A percentile compares a stretch with the other conserved stretches of the same genome.
phyloP scores from a whole-genome alignment of 2,888 invertebrate species.

The Spilosoma lubricipeda region DNA sequence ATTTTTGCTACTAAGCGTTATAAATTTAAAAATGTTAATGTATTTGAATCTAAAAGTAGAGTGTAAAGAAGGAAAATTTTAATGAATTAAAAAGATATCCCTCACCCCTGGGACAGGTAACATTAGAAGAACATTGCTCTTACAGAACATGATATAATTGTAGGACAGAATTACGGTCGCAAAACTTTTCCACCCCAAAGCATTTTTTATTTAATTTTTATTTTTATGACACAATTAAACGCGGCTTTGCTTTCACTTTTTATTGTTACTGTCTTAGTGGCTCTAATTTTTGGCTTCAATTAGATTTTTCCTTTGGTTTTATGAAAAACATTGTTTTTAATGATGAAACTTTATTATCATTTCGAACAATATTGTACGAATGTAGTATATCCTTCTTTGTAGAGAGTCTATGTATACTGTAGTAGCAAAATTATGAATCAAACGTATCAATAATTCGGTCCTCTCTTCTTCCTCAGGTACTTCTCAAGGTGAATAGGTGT shows the following conservation, averaged over 20 bases:
- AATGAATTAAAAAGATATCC: slow-evolving; percentile 49
- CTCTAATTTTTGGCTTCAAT: slow-evolving; percentile 85
- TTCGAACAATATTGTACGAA: slow-evolving; percentile 42
- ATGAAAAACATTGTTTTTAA: slow-evolving; percentile 82
- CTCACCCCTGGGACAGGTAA: slow-evolving; percentile 73
- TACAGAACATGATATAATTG: slow-evolving; percentile 79
- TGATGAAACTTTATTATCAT: slow-evolving; percentile 62
- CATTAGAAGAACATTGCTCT: slow-evolving; percentile 67
- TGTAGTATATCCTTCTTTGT: slow-evolving; percentile 38
- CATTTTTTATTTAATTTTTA: slow-evolving; percentile 86
- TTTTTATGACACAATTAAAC: slow-evolving; percentile 86
- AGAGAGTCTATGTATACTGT: slow-evolving; percentile 31
- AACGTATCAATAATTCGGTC: slow-evolving; percentile 75
- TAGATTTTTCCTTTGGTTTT: slow-evolving; percentile 78
- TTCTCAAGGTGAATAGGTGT: slow-evolving; percentile 86
- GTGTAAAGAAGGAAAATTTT: slow-evolving; percentile 29
- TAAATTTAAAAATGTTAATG: slow-evolving; percentile 2
- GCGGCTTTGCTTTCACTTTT: slow-evolving; percentile 85
- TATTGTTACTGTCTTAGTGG: slow-evolving; percentile 84
- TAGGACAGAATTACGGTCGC: slow-evolving; percentile 76
- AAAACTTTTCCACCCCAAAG: slow-evolving; percentile 82
- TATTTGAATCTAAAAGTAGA: slow-evolving; percentile 6
- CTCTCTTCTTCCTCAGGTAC: slow-evolving; percentile 86
- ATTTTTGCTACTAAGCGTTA: neutral
- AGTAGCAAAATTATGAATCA: slow-evolving; percentile 40